Evolutionary conservation across 92 coral and sea anemone species (phyloP), one percentile per base, ranked within the genome.

Genomic region (Palythoa grandiflora): DNA sequence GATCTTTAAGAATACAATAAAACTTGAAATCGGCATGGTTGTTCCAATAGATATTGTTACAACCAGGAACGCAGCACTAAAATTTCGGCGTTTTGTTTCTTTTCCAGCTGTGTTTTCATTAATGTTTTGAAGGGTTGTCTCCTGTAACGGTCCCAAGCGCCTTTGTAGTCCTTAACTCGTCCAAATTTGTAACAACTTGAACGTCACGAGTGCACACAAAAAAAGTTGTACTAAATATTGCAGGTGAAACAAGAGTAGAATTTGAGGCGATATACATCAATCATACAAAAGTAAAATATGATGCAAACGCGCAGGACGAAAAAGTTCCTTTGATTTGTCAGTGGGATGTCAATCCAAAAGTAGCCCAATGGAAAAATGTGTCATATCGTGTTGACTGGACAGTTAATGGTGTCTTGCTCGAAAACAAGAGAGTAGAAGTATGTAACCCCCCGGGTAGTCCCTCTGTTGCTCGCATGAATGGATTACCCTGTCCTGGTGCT

Each of bases 191-290:
- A 28, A 28, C 28, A 28, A 28, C 28, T 28, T 28, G 28, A 28
- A 28, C 28, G 28, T 28, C 28, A 28, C 28, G 28, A 28, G 28
- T 28, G 28, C 28, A 28, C 28, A 28, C 28, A 28, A 28, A 28
- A 55, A 55, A 55, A 6, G 48, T 16, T 55, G 9, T 9, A 16
- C 63, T 55, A 55, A 55, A 55, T 11, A 19, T 74, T 74, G 40
- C 36, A 74, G 79, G 57, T 19, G 19, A n/a, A n/a, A 74, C 53
- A 38, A 74, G 59, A 50, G 79, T 74, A 20, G 55, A 19, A 44
- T 74, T 74, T 21, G 79, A 74, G n/a, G 79, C 79, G 19, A 40
- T 4, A 19, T 74, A 74, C 16, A 47, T 74, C 79, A 74, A 47
- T 1, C 38, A n/a, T 5, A 60, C 79, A 74, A 40, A 1, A 1